Evolutionary conservation across 2,113 vertebrate genomes (phyloP), one percentile per base, ranked within the genome.

Genomic region (Physeter macrocephalus): DNA sequence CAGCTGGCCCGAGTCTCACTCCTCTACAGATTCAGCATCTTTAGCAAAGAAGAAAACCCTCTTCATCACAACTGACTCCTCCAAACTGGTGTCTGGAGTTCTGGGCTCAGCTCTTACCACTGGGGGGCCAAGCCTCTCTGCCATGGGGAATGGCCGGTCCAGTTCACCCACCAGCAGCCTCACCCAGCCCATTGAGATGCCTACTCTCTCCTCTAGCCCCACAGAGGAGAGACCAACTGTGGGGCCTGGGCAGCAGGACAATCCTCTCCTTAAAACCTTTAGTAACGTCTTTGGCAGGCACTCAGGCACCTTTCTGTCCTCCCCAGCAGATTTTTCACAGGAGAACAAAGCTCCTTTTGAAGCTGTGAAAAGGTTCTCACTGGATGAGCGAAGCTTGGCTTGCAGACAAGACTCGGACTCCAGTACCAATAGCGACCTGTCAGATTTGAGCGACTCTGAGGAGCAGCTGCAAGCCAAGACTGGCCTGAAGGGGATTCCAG

Each of bases 361-460:
- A 98, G 98, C 98, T 98, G 99, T 99, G 89, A 99, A 99, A 98
- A 99, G 99, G 98, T 99, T 99, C 98, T 98, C 98, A 12, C 97
- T 99, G 96, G 99, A 99, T 98, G 99, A 99, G 85, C 99, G 99
- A 88, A 99, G 99, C 95, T 99, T 99, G 90, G 99, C 98, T 1
- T 99, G 99, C 49, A 99, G 99, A 98, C 99, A 98, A 52, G 99
- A 99, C 98, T 99, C 99, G 0, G 99, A 99, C 97, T 99, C 99
- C 72, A 99, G 99, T 97, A 99, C 99, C 96, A 99, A 99, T 98
- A 99, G 99, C 61, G 99, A 99, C 98, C 98, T 99, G 94, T 99
- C 99, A 95, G 99, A 99, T 98, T 98, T 99, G 97, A 99, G 99
- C 85, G 99, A 99, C 97, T 99, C 99, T 41, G 99, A 99, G 98